Evolutionary conservation across 2,113 vertebrate species (phyloP).

Genomic region (Mesocricetus auratus): DNA sequence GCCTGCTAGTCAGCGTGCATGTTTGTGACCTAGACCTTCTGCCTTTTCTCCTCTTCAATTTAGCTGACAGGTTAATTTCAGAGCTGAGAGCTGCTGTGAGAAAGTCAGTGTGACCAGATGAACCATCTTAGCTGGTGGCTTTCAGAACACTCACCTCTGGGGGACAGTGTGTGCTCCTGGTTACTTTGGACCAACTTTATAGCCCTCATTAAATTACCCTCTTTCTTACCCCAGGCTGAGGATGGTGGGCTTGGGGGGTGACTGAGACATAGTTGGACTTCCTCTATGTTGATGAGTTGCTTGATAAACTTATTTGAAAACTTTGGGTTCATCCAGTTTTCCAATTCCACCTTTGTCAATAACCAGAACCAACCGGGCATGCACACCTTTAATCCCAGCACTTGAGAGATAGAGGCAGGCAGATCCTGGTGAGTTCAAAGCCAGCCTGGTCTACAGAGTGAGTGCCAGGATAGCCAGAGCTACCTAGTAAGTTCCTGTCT

Average conservation of each 20-base stretch:
- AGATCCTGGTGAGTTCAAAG: background rate
- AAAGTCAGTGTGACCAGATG: slow-evolving; percentile 49
- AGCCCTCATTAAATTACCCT: background rate
- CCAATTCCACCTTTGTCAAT: slow-evolving; percentile 27
- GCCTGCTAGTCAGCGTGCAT: slow-evolving; percentile 22
- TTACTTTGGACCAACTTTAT: background rate
- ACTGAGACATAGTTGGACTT: slow-evolving; percentile 14
- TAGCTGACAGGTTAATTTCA: slow-evolving; percentile 73
- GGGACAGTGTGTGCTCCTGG: background rate
- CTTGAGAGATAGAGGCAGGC: background rate
- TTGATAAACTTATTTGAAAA: slow-evolving; percentile 49
- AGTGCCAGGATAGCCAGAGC: background rate
- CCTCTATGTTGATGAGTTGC: background rate
- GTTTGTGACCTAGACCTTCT: slow-evolving; percentile 50
- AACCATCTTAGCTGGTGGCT: slow-evolving; percentile 22
- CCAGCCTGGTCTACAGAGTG: background rate
- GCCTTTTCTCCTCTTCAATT: slow-evolving; percentile 59
- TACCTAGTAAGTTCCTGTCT: background rate
- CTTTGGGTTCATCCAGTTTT: slow-evolving; percentile 20
- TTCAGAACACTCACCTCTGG: background rate
- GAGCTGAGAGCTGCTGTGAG: slow-evolving; percentile 13
- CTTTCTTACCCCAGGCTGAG: background rate
- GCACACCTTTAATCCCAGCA: background rate
- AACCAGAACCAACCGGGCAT: slow-evolving; percentile 2
- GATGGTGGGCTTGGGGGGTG: slow-evolving; percentile 12